A percentile compares a stretch with the other conserved stretches of the same genome.
Conservation (phyloP, 2,888 invertebrate genomes). For the Drosophila mulleri region DNA sequence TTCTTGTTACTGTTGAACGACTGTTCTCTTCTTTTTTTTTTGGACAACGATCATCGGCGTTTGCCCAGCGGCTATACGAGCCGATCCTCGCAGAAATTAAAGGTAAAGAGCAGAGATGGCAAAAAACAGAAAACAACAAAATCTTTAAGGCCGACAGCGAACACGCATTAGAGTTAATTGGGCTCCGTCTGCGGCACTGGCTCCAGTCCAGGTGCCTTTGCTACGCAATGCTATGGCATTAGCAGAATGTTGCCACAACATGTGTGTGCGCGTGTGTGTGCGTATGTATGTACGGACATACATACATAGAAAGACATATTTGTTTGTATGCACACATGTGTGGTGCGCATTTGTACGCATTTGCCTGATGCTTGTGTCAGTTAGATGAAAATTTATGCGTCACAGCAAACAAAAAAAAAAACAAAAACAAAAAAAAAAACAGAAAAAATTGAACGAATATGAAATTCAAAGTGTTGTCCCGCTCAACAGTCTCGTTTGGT, state of each 20-base stretch:
- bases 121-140: constrained; percentile 4
- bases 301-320: not conserved
- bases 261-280: not conserved
- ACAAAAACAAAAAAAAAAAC: constrained; percentile 9
- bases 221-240: constrained; percentile 15
- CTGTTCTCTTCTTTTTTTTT: constrained; percentile 23
- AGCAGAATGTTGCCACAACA: constrained; percentile 10
- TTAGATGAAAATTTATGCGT: constrained; percentile 73
- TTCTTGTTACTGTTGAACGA: constrained; percentile 8
- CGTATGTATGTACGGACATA: not conserved
- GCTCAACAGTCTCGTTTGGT: constrained; percentile 12
- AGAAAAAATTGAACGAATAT: constrained; percentile 43
- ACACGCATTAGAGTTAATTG: constrained; percentile 66
- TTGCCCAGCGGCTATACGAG: constrained; percentile 33
- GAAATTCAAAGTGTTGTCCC: constrained; percentile 54
- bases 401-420: constrained; percentile 16
- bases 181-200: constrained; percentile 44
- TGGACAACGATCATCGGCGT: constrained; percentile 32
- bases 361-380: constrained; percentile 44
- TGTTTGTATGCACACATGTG: not conserved
- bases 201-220: constrained; percentile 12
- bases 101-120: constrained; percentile 44
- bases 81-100: constrained; percentile 52
- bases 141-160: constrained; percentile 23
- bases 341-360: constrained; percentile 21